Percentiles rank a stretch among this genome's conserved stretches.
Evolutionary conservation across 2,797 vertebrate species (phyloP).

Genomic region (Oreochromis grahami): DNA sequence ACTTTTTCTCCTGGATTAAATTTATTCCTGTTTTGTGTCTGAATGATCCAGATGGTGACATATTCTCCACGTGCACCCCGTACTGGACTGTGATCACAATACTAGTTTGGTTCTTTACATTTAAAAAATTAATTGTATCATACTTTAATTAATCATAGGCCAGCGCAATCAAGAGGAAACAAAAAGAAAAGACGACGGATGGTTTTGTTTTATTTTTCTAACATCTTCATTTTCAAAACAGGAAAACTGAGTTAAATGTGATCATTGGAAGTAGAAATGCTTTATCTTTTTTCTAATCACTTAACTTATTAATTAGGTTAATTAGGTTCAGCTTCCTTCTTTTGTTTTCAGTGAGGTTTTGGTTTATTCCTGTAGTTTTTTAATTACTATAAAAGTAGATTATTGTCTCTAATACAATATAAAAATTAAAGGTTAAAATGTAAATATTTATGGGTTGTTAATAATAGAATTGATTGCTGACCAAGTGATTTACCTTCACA

Average conservation of each 20-base stretch:
- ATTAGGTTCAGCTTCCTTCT: background rate
- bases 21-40: background rate
- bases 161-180: background rate
- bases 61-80: accelerated
- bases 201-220: background rate
- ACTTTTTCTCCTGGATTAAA: background rate
- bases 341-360: background rate
- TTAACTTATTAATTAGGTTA: background rate
- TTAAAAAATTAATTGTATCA: background rate
- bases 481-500: background rate
- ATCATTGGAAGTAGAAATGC: background rate
- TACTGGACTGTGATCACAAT: background rate
- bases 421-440: background rate
- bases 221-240: background rate
- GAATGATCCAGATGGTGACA: background rate
- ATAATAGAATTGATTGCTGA: background rate
- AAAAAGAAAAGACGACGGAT: background rate
- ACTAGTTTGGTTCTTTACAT: background rate
- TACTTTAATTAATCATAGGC: background rate
- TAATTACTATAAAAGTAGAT: background rate
- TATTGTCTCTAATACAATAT: background rate
- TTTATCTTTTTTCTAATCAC: background rate
- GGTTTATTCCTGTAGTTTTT: background rate
- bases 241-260: background rate
- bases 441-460: background rate